Percentiles rank a stretch among this genome's conserved stretches.
phyloP scores from a whole-genome alignment of 2,797 vertebrate genomes.

The Chlorospingus flavigularis region DNA sequence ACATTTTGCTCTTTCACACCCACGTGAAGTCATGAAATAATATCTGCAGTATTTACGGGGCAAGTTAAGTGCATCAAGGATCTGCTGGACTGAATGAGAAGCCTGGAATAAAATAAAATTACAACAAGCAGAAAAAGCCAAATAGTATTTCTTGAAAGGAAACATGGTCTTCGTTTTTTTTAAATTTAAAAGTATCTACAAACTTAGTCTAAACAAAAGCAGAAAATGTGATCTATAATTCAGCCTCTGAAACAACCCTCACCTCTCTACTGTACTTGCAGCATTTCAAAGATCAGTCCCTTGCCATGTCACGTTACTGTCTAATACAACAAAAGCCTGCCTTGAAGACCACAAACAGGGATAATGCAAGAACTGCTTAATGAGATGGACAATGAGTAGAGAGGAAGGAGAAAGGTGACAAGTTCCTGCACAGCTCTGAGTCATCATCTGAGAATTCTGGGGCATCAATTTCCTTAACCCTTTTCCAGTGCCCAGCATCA shows the following conservation, averaged over 20 bases:
- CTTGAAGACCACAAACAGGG: background rate
- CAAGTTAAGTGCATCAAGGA: slow-evolving; percentile 58
- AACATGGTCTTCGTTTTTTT: background rate
- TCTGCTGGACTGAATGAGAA: slow-evolving; percentile 30
- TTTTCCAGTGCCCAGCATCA: background rate
- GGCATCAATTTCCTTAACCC: background rate
- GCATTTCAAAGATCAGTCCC: background rate
- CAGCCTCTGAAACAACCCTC: background rate
- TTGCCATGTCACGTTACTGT: background rate
- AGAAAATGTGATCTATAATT: background rate
- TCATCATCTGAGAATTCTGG: background rate
- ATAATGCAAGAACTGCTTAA: background rate
- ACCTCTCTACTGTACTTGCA: background rate
- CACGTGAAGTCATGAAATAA: slow-evolving; percentile 84
- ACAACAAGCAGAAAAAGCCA: background rate
- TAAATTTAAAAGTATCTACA: background rate
- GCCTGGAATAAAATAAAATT: slow-evolving; percentile 14
- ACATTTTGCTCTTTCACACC: slow-evolving; percentile 79
- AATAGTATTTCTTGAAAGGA: background rate
- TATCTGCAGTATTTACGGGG: slow-evolving; percentile 84
- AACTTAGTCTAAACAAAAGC: background rate
- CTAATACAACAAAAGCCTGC: background rate
- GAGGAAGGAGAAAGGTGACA: background rate
- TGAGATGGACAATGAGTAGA: background rate
- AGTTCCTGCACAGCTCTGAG: background rate